These are phyloP conservation scores for Drosophila aff. DNA, from an alignment of 1,140 invertebrate species.

Conservation along the genomic window DNA sequence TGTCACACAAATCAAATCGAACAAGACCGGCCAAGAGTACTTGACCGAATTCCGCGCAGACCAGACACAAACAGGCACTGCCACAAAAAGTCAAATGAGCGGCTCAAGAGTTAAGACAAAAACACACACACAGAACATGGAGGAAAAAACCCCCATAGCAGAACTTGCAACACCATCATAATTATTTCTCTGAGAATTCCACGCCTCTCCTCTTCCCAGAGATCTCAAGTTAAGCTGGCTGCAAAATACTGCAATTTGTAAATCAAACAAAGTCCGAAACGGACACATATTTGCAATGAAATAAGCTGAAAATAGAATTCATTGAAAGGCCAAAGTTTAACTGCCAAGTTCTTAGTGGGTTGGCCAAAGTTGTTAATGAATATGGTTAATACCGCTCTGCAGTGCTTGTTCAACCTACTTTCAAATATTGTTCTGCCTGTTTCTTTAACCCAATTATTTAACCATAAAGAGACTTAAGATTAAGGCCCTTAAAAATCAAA, in stretches of 20 bases:
- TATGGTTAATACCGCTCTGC: not conserved
- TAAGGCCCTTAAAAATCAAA: not conserved
- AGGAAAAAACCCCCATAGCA: not conserved
- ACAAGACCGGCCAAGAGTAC: constrained; percentile 69
- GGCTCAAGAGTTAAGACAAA: constrained; percentile 27
- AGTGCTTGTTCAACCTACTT: not conserved
- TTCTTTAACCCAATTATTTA: not conserved
- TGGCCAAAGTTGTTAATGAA: constrained; percentile 9
- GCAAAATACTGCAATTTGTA: constrained; percentile 47
- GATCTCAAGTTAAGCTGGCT: not conserved
- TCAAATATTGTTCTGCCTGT: not conserved
- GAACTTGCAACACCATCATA: constrained; percentile 60
- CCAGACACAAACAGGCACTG: constrained; percentile 34
- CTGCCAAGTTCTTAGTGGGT: not conserved
- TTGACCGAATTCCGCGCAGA: constrained; percentile 75
- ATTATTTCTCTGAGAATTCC: constrained; percentile 55
- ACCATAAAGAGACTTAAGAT: no score
- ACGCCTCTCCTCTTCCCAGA: constrained; percentile 10
- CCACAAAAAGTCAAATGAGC: constrained; percentile 34
- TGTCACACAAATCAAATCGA: constrained; percentile 79
- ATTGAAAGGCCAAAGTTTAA: constrained; percentile 35
- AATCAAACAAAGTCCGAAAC: constrained; percentile 52
- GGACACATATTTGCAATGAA: constrained; percentile 17
- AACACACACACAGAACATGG: not conserved
- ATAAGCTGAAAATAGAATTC: constrained; percentile 13